Base-by-base conservation (phyloP, 1,140 invertebrate species). In the Trichomalopsis sarcophagae region DNA sequence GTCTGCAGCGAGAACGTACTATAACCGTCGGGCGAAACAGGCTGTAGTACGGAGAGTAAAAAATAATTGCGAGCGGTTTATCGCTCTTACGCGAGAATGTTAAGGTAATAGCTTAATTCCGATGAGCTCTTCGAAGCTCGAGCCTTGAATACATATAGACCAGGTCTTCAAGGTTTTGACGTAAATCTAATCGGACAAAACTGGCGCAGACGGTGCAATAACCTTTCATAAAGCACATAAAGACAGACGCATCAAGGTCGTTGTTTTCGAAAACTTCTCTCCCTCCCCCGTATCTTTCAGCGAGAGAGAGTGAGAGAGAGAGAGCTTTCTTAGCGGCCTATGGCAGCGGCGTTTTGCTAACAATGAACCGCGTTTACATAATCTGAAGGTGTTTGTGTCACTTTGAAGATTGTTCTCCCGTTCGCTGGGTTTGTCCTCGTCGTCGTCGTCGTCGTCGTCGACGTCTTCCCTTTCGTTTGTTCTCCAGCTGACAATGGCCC, bases 311-410 rank as follows among this genome's bases (percentile, higher is more conserved):
- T 1, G 27, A 27, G 27, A 2, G 14, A 62, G 55, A 4, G 21
- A 62, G 55, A 62, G 55, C 55, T 62, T 62, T 62, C 55, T 62
- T 5, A 21, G 21, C 55, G 55, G 21, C 55, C 55, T 62, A 62
- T 62, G n/a, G 55, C 17, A 71, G 2, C 36, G 73, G 30, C 81
- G n/a, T 55, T 27, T 23, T 21, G 9, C 17, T 86, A 79, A 87
- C 87, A 85, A 85, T 87, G 68, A 89, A 86, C 85, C 66, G 81
- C 47, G 81, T 87, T 87, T 85, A 85, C 82, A 85, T 77, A 87
- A 88, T 86, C 55, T 82, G 84, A 87, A 84, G 84, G 84, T 86
- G 87, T 87, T 89, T 88, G 86, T 87, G 87, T 88, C 87, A 89
- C 86, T 81, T 75, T 76, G 81, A 86, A 80, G 71, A 86, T 87